Base-by-base conservation (phyloP, 2,113 vertebrate species). In the Colaptes auratus region DNA sequence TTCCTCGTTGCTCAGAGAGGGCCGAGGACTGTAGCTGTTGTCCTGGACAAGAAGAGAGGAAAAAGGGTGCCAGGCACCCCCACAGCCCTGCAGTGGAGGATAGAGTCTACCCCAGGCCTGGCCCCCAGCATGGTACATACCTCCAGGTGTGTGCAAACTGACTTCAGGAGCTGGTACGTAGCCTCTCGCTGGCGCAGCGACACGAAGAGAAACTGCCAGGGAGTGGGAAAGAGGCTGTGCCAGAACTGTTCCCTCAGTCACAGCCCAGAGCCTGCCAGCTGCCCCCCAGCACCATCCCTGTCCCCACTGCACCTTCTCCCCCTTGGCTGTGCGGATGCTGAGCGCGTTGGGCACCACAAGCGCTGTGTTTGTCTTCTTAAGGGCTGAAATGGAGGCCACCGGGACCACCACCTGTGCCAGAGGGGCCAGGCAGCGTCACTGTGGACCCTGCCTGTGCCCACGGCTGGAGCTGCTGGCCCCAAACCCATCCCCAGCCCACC, bases 331-430 rank as follows among this genome's bases (percentile, higher is more conserved):
- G 56, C 98, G 98, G 79, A 99, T 74, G 9, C 98, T 98, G 93
- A 99, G 92, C 10, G 98, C 98, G 1, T 99, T 99, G 50, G 98
- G 99, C 31, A 99, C 98, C 70, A 99, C 95, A 31, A 99, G 92
- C 2, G 97, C 98, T 0, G 95, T 99, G 94, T 99, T 99, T 95
- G 99, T 98, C 83, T 99, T 99, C 95, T 99, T 99, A 82, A 99
- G 81, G 30, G 96, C 75, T 3, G 82, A 94, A 82, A 99, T 97
- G 56, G 84, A 96, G 31, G 95, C 58, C 9, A 98, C 75, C 1
- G 98, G 98, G 83, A 99, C 95, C 52, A 98, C 96, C 2, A 96
- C 95, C 99, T 99, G 90, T 5, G 8, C 46, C 7, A 0, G 42
- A 30, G 31, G n/a, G 16, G 1, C 9, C 63, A 33, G 60, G 25